Base-by-base conservation (phyloP, 2,888 invertebrate genomes). In the Bombyx huttoni region DNA sequence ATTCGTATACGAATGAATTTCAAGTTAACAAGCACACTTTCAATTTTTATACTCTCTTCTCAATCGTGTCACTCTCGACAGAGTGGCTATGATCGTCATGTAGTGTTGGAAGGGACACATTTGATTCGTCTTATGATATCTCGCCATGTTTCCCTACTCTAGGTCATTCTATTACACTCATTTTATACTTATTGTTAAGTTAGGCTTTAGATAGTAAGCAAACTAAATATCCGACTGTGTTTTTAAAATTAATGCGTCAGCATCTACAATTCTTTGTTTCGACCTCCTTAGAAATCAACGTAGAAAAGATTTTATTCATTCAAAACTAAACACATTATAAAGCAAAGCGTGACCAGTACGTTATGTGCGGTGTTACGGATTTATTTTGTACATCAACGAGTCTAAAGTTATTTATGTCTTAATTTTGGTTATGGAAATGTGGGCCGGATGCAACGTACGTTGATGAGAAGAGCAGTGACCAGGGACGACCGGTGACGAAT, bases 381-480 rank as follows among this genome's bases (percentile, higher is more conserved):
- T 74, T 70, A 72, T 66, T 71, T 73, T 69, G 73, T 10, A 40
- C 70, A 74, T 78, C 73, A 70, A 66, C 56, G 60, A 54, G 64
- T 68, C 58, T 60, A 64, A 74, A 65, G 75, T 81, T 75, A 80
- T 85, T 84, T 72, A 86, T 84, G 87, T 85, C 86, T 88, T 86
- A 71, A 87, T 87, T 85, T 81, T 62, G 64, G 64, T 72, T 73
- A 73, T 73, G 72, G 67, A 70, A 74, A 72, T 75, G 67, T 72
- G 60, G 64, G 63, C 75, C 80, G 81, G 83, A 81, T 74, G 68
- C 58, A 56, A 53, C 51, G 65, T 62, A 54, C 63, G 63, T 57
- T 79, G 72, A 78, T 78, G 81, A 78, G 73, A 53, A 58, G 53
- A 49, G 46, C 53, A 51, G 52, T 47, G 53, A 33, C 50, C 34